Evolutionary conservation across 1,140 invertebrate species (phyloP).

Genomic region (Liolophura sinensis): DNA sequence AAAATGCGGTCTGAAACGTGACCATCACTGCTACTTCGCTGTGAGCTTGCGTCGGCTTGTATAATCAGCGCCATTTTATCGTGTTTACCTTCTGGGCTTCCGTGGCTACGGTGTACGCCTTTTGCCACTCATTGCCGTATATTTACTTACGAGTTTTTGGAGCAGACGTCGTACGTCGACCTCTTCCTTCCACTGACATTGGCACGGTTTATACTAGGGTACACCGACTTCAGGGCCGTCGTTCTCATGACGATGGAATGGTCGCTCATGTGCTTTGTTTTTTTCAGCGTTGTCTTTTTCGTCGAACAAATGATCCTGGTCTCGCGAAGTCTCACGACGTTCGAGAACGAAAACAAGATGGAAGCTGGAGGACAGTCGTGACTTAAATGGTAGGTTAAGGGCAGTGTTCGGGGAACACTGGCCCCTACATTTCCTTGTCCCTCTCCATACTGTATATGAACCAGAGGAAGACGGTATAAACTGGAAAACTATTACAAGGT

Average conservation of each 20-base stretch:
- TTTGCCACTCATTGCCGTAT: slow-evolving; percentile 14
- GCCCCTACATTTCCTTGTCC: slow-evolving; percentile 29
- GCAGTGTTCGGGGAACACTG: slow-evolving; percentile 31
- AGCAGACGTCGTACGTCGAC: slow-evolving; percentile 19
- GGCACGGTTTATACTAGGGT: slow-evolving; percentile 17
- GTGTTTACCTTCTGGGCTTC: slow-evolving; percentile 70
- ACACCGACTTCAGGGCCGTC: slow-evolving; percentile 4
- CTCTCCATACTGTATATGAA: slow-evolving; percentile 23
- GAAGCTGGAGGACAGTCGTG: slow-evolving; percentile 22
- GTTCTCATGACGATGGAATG: slow-evolving; percentile 13
- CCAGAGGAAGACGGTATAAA: slow-evolving; percentile 27
- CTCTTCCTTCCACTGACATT: slow-evolving; percentile 16
- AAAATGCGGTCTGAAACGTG: slow-evolving; percentile 63
- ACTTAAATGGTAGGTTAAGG: slow-evolving; percentile 17
- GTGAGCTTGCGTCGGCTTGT: slow-evolving; percentile 85
- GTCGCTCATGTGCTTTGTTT: slow-evolving; percentile 20
- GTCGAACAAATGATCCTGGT: slow-evolving; percentile 15
- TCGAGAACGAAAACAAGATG: slow-evolving; percentile 29
- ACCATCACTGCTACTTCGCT: slow-evolving; percentile 93
- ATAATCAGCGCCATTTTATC: slow-evolving; percentile 86
- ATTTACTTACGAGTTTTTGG: slow-evolving; percentile 13
- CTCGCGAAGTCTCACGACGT: slow-evolving; percentile 27
- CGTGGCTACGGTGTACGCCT: slow-evolving; percentile 12
- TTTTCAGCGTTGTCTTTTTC: slow-evolving; percentile 15
- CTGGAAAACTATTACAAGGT: slow-evolving; percentile 15